phyloP scores from a whole-genome alignment of 2,797 vertebrate genomes.

The Coregonus sp. region DNA sequence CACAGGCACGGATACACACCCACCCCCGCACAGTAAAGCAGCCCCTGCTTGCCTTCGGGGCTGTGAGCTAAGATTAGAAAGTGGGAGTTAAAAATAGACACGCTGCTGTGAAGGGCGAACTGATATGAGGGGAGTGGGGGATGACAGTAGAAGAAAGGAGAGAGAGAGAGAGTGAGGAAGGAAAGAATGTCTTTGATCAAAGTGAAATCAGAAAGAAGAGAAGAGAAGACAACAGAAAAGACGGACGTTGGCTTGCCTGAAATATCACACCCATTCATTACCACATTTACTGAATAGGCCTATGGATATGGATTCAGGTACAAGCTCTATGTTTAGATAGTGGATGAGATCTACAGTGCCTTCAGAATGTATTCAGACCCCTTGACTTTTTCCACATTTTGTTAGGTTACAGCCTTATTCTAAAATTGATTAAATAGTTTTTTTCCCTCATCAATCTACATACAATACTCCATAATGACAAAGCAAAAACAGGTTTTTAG shows the following conservation, averaged over 20 bases:
- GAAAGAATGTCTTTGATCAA: conserved; percentile 10
- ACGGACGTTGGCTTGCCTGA: neutral
- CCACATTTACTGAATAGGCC: no score
- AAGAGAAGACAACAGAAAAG: neutral
- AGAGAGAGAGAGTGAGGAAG: neutral
- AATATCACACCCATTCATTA: neutral
- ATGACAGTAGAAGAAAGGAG: conserved; percentile 15
- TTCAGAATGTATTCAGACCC: no score
- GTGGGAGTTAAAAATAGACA: neutral
- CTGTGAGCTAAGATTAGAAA: neutral
- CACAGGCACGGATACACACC: conserved; percentile 23
- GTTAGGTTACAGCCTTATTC: no score
- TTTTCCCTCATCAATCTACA: no score
- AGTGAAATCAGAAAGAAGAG: neutral
- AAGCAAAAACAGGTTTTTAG: no score
- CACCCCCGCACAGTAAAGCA: neutral
- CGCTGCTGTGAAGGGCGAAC: conserved; percentile 30
- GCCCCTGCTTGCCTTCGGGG: no score
- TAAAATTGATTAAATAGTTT: no score
- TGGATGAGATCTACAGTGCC: no score
- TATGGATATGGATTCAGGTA: neutral
- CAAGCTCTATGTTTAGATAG: neutral
- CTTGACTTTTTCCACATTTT: no score
- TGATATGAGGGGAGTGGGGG: conserved; percentile 4
- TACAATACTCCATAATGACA: no score